Base-by-base conservation (phyloP, 2,113 vertebrate species). In the Copsychus sechellarum region DNA sequence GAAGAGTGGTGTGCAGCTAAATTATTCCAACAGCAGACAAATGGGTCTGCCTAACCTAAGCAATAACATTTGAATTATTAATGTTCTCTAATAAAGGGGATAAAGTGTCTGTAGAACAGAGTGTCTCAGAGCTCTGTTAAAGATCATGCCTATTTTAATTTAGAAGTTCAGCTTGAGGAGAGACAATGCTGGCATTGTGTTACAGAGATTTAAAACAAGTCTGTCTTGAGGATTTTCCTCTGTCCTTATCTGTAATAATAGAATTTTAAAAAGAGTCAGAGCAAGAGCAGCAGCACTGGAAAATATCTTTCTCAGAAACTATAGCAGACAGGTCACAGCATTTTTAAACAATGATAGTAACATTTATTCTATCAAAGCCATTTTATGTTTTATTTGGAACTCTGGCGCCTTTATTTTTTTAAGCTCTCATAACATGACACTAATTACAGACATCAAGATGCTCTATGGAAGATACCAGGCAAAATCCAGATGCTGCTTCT, bases 371-470 rank as follows among this genome's bases (percentile, higher is more conserved):
- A 99, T 99, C 98, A 99, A 99, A 99, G 99, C 98, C 97, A 97
- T 98, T 99, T 99, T 98, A 98, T 98, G 98, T 99, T 99, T 99
- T 99, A 99, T 99, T 99, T 98, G 98, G 98, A 98, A 97, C 98
- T 98, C 98, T 99, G 99, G 98, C 98, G 98, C 99, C 98, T 98
- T 98, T 98, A 97, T 98, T 97, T 96, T 98, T 98, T 97, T 99
- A 98, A 98, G 98, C 98, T 99, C 98, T 98, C 96, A 98, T 97
- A 98, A 98, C 98, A 98, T 98, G 98, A 99, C 98, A 99, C 98
- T 99, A 99, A 99, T 99, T 99, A 99, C 96, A 99, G 98, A 98
- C 98, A 99, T 99, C 98, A 98, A 98, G 98, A 99, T 98, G 98
- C 98, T 99, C 95, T 97, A 98, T 98, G 96, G 98, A 98, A 98